phyloP scores from a whole-genome alignment of 2,797 vertebrate species.

The Tauraco hartlaubi region DNA sequence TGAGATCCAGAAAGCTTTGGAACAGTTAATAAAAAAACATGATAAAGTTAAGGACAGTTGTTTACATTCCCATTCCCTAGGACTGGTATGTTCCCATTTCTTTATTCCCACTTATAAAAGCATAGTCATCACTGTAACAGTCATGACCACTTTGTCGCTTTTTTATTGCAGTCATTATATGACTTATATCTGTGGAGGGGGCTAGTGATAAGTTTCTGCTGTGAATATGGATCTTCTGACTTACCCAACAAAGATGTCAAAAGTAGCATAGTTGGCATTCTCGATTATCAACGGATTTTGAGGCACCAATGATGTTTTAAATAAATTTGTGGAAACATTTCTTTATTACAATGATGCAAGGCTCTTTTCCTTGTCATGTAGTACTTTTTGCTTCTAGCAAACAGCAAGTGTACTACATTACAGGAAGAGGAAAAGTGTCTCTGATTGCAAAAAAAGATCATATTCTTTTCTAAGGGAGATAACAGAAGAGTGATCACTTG shows the following conservation, averaged over 20 bases:
- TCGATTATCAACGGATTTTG: neutral
- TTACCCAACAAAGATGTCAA: neutral
- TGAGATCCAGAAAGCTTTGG: neutral
- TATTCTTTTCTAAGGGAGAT: neutral
- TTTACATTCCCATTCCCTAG: neutral
- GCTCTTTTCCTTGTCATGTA: neutral
- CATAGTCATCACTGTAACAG: neutral
- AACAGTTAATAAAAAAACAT: neutral
- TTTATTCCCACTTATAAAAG: neutral
- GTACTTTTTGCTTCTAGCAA: neutral
- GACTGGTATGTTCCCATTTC: neutral
- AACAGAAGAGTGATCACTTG: neutral
- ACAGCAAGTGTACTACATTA: neutral
- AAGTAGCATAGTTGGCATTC: neutral
- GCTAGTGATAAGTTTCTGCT: neutral
- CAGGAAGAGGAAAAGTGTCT: neutral
- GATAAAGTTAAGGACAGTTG: neutral
- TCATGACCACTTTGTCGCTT: neutral
- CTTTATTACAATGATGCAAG: fast-evolving
- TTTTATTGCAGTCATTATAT: neutral
- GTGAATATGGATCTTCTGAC: neutral
- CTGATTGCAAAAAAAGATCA: neutral
- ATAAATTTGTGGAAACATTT: neutral
- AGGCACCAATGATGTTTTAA: neutral
- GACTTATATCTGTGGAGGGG: neutral